Percentiles rank a stretch among this genome's conserved stretches.
phyloP scores from a whole-genome alignment of 1,140 invertebrate species.

The Bathynomus jamesi region DNA sequence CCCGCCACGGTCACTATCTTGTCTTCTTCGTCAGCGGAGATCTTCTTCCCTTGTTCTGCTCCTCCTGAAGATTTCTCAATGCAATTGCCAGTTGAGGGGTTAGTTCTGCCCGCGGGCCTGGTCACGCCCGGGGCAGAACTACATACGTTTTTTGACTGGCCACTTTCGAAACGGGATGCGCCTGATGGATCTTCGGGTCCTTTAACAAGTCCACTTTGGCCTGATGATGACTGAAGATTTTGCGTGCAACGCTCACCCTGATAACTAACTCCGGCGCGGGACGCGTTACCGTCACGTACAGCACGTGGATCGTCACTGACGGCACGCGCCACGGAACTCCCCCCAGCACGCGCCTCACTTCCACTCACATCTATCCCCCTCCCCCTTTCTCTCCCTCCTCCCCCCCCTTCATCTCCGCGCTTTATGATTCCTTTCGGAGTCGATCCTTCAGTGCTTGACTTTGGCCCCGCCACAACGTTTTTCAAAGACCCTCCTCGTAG shows the following conservation, averaged over 20 bases:
- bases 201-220: background rate
- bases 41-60: background rate
- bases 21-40: constrained; percentile 15
- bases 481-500: background rate
- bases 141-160: constrained; percentile 29
- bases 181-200: background rate
- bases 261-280: background rate
- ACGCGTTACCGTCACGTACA: constrained; percentile 5
- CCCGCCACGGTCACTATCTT: constrained; percentile 31
- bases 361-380: background rate
- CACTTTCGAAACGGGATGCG: background rate
- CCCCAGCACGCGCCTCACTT: constrained; percentile 6
- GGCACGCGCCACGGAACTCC: constrained; percentile 14
- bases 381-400: constrained; percentile 10
- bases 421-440: background rate
- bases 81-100: background rate
- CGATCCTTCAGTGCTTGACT: background rate
- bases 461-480: background rate
- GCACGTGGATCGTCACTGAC: constrained; percentile 19
- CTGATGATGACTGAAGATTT: background rate
- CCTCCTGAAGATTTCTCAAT: background rate
- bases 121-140: constrained; percentile 31
- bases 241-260: background rate
- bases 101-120: constrained; percentile 29
- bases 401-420: background rate